These are phyloP conservation scores for Lasioglossum vierecki DNA, from an alignment of 2,888 invertebrate species.

Conservation along the genomic window DNA sequence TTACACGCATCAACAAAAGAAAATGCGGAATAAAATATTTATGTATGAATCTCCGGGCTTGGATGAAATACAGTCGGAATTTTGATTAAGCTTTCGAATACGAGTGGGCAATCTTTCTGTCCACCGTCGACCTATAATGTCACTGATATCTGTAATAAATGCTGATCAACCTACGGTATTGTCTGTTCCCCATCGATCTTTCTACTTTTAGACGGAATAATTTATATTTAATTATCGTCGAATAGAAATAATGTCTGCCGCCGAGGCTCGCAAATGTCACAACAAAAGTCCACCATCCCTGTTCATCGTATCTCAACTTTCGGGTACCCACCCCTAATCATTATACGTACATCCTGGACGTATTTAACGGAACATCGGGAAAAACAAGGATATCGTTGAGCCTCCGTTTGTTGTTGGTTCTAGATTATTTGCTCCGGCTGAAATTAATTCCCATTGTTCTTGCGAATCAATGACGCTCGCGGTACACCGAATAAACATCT, in stretches of 20 bases:
- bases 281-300: not conserved
- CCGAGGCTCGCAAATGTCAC: not conserved
- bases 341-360: not conserved
- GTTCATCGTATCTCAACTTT: not conserved
- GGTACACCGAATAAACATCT: not conserved
- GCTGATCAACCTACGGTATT: not conserved
- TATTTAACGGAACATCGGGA: not conserved
- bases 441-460: conserved; percentile 1
- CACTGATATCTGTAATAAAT: not conserved
- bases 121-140: conserved; percentile 1
- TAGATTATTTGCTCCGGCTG: not conserved
- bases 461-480: not conserved
- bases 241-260: not conserved
- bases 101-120: not conserved
- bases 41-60: not conserved
- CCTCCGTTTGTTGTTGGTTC: not conserved
- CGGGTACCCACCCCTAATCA: not conserved
- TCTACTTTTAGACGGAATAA: not conserved
- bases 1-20: not conserved
- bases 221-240: not conserved
- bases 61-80: not conserved
- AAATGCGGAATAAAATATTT: not conserved
- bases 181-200: not conserved
- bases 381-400: not conserved
- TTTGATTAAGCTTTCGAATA: not conserved